Percentiles rank a stretch among this genome's conserved stretches.
phyloP scores from a whole-genome alignment of 2,113 vertebrate genomes.

The Cephalopterus ornatus region DNA sequence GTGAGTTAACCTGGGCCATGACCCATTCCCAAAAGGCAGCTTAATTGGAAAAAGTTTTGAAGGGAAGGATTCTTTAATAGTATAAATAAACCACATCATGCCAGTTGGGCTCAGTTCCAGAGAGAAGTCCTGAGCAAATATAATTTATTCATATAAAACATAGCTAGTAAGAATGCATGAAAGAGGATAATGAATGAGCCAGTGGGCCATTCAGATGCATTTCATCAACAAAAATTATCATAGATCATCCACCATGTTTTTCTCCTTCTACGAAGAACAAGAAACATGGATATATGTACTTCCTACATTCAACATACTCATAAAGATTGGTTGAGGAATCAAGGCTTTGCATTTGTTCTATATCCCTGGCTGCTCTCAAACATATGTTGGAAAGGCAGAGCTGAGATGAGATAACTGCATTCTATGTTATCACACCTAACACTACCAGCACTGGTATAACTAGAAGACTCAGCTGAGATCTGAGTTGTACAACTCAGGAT shows the following conservation, averaged over 20 bases:
- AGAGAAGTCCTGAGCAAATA: neutral
- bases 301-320: neutral
- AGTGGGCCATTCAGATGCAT: neutral
- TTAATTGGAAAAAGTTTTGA: neutral
- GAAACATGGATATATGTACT: neutral
- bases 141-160: neutral
- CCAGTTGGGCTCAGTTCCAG: neutral
- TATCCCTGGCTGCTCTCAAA: neutral
- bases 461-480: neutral
- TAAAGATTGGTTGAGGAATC: neutral
- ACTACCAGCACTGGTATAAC: neutral
- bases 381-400: neutral
- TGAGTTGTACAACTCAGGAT: neutral
- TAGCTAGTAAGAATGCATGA: neutral
- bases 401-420: neutral
- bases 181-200: neutral
- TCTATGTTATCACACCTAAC: neutral
- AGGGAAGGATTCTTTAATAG: neutral
- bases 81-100: neutral
- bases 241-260: neutral
- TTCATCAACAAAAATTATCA: neutral
- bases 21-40: neutral
- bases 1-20: neutral
- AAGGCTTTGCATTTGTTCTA: neutral
- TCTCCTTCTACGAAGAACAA: neutral